Evolutionary conservation across 2,113 vertebrate genomes (phyloP), one percentile per base, ranked within the genome.

Genomic region (Clarias magur): DNA sequence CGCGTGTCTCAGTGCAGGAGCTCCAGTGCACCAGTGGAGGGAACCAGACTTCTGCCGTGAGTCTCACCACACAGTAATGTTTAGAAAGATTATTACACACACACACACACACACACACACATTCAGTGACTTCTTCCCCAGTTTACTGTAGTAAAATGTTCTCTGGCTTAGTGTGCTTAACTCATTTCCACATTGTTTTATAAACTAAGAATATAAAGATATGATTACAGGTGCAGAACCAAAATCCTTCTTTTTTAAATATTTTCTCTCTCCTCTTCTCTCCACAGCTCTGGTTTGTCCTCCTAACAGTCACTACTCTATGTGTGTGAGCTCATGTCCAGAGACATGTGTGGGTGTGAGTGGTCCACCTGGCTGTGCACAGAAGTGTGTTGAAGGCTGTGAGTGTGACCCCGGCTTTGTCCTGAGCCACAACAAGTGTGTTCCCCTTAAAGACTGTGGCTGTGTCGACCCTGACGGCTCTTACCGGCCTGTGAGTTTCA

Each of bases 31-130:
- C 90, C 91, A 90, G 56, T 97, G 96, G 96, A 96, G 96, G 70
- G 87, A 76, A n/a, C 91, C 94, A 85, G 84, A 91, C 25, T 96
- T 96, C 92, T 97, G 96, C 62, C 91, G 95, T 96, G 91, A 95
- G 96, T 95, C 57, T 3, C 9, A 6, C 12, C 4, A 12, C 13
- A 53, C 11, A 48, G 1, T 25, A 48, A 1, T 75, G 21, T 75
- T 48, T 9, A 48, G 38, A 75, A 42, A 23, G 9, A 75, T 21
- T 2, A 11, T 23, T 48, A 21, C 8, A 12, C 38, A 70, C 67
- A 30, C 27, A 4, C 30, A 48, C 17, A 34, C 27, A 34, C 27
- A 72, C 5, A 34, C 34, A 34, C 34, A 34, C 34, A 34, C 34
- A 23, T 42, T 72, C 17, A 21, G 34, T 38, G 70, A 16, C 34